A percentile compares a stretch with the other conserved stretches of the same genome.
Evolutionary conservation across 2,113 vertebrate species (phyloP).

Genomic region (Edolisoma coerulescens): DNA sequence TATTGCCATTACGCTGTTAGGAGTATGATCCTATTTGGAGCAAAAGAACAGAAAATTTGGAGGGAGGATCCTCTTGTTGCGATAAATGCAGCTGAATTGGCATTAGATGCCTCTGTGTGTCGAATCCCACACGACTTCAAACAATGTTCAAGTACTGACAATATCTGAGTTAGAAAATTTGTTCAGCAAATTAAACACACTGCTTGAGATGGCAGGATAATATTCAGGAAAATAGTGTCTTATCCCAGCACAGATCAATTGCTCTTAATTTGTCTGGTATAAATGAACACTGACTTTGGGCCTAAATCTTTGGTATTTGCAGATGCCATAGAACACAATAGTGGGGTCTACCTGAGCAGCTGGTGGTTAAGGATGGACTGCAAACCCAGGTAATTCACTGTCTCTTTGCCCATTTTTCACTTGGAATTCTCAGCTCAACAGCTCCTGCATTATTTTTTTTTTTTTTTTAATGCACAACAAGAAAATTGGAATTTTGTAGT

Average conservation of each 20-base stretch:
- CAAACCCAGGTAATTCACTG: neutral
- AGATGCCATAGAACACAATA: neutral
- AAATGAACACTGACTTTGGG: neutral
- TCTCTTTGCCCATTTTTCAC: neutral
- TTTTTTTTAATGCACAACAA: neutral
- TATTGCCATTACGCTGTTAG: neutral
- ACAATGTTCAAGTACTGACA: neutral
- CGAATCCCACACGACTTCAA: fast-evolving
- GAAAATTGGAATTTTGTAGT: neutral
- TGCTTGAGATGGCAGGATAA: neutral
- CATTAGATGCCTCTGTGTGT: neutral
- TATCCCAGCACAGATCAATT: neutral
- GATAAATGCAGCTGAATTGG: neutral
- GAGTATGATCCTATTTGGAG: neutral
- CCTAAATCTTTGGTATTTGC: neutral
- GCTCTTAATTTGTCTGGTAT: neutral
- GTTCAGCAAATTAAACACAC: neutral
- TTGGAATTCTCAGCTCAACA: neutral
- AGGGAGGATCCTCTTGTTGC: neutral
- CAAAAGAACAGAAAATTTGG: neutral
- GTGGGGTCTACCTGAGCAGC: neutral
- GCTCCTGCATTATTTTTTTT: neutral
- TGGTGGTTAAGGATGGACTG: neutral
- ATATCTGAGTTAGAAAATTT: neutral
- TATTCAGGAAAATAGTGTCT: neutral